Base-by-base conservation (phyloP, 1,140 invertebrate species). In the Temnothorax longispinosus region DNA sequence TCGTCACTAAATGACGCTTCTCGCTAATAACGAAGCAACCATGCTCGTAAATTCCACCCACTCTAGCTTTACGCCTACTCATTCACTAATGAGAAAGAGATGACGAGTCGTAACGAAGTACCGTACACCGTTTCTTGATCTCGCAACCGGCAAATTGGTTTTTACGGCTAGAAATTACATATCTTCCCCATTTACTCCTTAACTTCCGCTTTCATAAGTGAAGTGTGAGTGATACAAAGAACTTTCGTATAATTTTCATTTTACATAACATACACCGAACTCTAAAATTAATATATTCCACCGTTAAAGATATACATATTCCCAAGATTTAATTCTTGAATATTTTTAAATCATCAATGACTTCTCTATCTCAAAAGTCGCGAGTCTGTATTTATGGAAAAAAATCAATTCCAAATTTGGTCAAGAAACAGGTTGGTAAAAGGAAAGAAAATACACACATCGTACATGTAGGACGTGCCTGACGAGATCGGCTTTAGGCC, bases 1-100 rank as follows among this genome's bases (percentile, higher is more conserved):
- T 67, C 58, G 15, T 82, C 52, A 72, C 74, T 76, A 69, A 86
- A 80, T 86, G 41, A 62, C 58, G 74, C 50, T 80, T 10, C 82
- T 32, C 72, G 35, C 62, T 80, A 54, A 18, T n/a, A 67, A 67
- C 18, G 13, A 15, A 69, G 47, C 35, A 41, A n/a, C 35, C 15
- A 35, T 47, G 18, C 67, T 82, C 67, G 27, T 74, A 82, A 82
- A 74, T 35, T 72, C 67, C 67, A 54, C 62, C 18, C 32, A 21
- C 64, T 67, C 38, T 67, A 65, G 11, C 41, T 82, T 58, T 74
- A 60, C 80, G 71, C 52, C 80, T 74, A 58, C 41, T 82, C 41
- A 47, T 74, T 72, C 52, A 52, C 52, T 82, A 82, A 82, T 82
- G 67, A 82, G 52, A 60, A 74, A 60, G 38, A 18, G 52, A 44